Conservation (phyloP, 2,888 invertebrate species). For the Tholera decimalis region DNA sequence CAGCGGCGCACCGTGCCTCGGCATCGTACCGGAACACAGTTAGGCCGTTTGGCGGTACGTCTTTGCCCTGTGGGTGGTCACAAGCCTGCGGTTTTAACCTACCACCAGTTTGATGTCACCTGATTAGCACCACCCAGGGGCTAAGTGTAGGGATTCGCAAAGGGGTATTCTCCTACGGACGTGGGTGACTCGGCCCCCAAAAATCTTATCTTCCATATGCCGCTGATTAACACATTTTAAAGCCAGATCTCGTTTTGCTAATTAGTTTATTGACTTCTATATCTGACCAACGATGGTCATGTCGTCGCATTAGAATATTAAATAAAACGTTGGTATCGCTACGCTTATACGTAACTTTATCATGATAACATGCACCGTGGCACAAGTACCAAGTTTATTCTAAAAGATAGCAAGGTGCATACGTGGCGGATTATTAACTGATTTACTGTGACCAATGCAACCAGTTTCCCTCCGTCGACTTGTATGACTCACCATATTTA, state of each 20-base stretch:
- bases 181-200: no score
- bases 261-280: conserved; percentile 55
- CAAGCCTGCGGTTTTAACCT: no score
- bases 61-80: no score
- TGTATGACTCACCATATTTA: conserved; percentile 47
- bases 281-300: conserved; percentile 19
- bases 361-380: conserved; percentile 22
- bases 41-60: no score
- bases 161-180: no score
- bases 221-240: conserved; percentile 23
- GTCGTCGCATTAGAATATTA: conserved; percentile 23
- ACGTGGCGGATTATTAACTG: conserved; percentile 43
- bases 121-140: no score
- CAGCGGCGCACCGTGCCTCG: no score
- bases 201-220: not conserved
- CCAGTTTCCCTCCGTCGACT: conserved; percentile 37
- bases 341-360: conserved; percentile 39
- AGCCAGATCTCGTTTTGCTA: conserved; percentile 18
- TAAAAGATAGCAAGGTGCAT: conserved; percentile 47
- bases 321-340: conserved; percentile 41
- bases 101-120: no score
- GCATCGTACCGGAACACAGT: no score
- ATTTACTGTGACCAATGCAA: conserved; percentile 45
- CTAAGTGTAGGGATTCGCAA: no score
- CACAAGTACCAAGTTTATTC: conserved; percentile 30